Conservation (phyloP, 2,888 invertebrate genomes). For the Drosophila meridionalis region DNA sequence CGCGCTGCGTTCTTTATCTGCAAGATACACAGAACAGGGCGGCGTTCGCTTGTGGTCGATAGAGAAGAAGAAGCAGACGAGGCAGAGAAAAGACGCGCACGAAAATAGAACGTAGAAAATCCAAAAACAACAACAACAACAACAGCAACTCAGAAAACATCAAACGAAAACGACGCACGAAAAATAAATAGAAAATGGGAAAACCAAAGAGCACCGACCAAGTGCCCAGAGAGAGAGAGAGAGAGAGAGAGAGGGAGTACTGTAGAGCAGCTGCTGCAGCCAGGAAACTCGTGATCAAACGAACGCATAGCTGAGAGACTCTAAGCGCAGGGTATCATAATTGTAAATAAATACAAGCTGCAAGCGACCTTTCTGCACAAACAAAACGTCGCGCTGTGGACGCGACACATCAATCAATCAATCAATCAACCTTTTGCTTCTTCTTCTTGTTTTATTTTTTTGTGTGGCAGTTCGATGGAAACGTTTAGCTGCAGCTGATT, state of each 20-base stretch:
- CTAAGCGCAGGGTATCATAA: slow-evolving; percentile 14
- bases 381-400: slow-evolving; percentile 58
- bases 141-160: slow-evolving; percentile 60
- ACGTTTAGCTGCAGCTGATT: slow-evolving; percentile 39
- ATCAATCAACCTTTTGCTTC: slow-evolving; percentile 54
- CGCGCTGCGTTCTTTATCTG: slow-evolving; percentile 65
- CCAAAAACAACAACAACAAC: slow-evolving; percentile 44
- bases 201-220: slow-evolving; percentile 60
- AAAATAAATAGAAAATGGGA: slow-evolving; percentile 72
- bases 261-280: slow-evolving; percentile 19
- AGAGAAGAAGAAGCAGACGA: not conserved
- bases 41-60: slow-evolving; percentile 67
- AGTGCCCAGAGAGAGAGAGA: slow-evolving; percentile 37
- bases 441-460: slow-evolving; percentile 21
- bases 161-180: slow-evolving; percentile 70
- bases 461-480: slow-evolving; percentile 63
- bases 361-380: slow-evolving; percentile 62
- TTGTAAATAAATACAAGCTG: slow-evolving; percentile 26
- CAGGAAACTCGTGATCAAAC: slow-evolving; percentile 23
- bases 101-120: slow-evolving; percentile 72
- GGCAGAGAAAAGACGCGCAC: slow-evolving; percentile 34
- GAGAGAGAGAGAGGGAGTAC: not conserved
- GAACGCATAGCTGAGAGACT: slow-evolving; percentile 25
- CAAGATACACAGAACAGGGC: slow-evolving; percentile 64
- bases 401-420: slow-evolving; percentile 75